phyloP scores from a whole-genome alignment of 2,113 vertebrate genomes.

The Gallinago paraguaiae region DNA sequence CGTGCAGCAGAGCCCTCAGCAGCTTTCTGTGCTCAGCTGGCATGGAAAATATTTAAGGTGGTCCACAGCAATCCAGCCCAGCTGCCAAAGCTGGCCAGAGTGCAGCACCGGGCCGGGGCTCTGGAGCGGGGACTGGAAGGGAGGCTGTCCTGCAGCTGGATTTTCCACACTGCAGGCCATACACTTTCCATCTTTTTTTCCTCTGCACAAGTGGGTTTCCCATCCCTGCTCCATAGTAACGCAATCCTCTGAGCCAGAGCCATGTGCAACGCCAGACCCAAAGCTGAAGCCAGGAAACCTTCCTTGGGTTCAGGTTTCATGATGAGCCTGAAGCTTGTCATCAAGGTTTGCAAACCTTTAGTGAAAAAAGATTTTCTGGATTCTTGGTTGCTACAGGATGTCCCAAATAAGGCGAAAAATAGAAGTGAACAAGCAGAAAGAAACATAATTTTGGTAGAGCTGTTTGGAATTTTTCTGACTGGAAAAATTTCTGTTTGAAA shows the following conservation, averaged over 20 bases:
- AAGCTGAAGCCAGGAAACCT: conserved; percentile 61
- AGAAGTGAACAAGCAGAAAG: background rate
- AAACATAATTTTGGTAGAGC: background rate
- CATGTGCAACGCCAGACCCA: conserved; percentile 35
- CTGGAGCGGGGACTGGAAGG: background rate
- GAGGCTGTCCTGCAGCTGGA: conserved; percentile 7
- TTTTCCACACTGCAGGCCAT: conserved; percentile 9
- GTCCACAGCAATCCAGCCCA: conserved; percentile 17
- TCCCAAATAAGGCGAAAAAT: background rate
- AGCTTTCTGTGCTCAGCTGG: conserved; percentile 53
- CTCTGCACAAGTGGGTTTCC: conserved; percentile 39
- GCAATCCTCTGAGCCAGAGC: conserved; percentile 25
- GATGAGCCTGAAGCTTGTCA: conserved; percentile 25
- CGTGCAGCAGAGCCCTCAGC: conserved; percentile 46
- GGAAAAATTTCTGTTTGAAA: background rate
- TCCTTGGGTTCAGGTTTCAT: conserved; percentile 37
- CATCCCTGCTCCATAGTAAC: conserved; percentile 13
- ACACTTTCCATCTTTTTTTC: conserved; percentile 18
- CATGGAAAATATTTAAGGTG: conserved; percentile 62
- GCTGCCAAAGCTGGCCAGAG: conserved; percentile 25
- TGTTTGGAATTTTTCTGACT: background rate
- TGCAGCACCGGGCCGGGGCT: background rate
- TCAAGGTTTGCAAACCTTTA: background rate
- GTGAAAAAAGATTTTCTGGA: background rate
- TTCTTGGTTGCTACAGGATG: background rate